These are phyloP conservation scores for Dinoponera quadriceps DNA, from an alignment of 1,140 invertebrate species.

Conservation along the genomic window DNA sequence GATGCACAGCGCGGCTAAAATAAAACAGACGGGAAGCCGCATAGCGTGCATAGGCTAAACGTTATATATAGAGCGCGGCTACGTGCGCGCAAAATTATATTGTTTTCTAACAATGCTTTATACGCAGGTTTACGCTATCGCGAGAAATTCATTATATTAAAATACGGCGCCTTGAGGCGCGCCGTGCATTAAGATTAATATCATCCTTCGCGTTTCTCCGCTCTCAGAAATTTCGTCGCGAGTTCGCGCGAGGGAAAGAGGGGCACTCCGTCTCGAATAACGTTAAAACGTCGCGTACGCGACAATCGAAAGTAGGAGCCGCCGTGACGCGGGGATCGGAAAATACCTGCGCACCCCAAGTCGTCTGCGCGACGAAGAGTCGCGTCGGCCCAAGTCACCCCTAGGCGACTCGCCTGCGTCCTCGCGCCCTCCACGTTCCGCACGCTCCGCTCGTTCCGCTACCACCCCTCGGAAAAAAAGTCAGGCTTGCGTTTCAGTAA, in stretches of 20 bases:
- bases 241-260: constrained; percentile 12
- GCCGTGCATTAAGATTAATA: background rate
- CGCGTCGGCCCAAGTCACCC: constrained; percentile 67
- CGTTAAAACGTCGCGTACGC: constrained; percentile 59
- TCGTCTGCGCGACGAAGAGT: constrained; percentile 70
- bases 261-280: constrained; percentile 62
- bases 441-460: constrained; percentile 19
- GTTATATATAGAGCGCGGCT: background rate
- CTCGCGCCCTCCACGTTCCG: background rate
- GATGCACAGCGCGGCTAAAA: constrained; percentile 43
- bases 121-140: background rate
- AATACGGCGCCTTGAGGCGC: background rate
- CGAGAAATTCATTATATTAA: background rate
- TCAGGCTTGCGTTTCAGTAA: constrained; percentile 74
- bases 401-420: constrained; percentile 27
- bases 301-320: constrained; percentile 58
- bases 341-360: constrained; percentile 67
- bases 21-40: constrained; percentile 34
- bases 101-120: constrained; percentile 5
- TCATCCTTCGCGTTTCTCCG: background rate
- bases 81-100: constrained; percentile 7
- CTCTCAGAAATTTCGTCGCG: background rate
- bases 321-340: constrained; percentile 17
- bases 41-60: constrained; percentile 31
- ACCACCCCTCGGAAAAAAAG: constrained; percentile 59